A percentile compares a stretch with the other conserved stretches of the same genome.
Conservation (phyloP, 2,113 vertebrate genomes). For the Ceyx margarethae region DNA sequence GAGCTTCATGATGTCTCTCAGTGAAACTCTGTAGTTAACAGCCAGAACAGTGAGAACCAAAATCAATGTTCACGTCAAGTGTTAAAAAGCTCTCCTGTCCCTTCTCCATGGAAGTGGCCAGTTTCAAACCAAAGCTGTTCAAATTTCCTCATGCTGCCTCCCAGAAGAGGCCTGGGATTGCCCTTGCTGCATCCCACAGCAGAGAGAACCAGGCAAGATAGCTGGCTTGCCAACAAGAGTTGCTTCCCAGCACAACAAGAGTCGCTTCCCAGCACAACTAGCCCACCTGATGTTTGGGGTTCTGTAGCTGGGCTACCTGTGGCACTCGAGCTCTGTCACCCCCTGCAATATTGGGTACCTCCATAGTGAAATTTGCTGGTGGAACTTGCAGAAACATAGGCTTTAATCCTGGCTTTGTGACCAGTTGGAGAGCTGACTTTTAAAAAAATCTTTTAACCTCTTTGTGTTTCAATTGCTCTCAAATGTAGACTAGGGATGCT, state of each 20-base stretch:
- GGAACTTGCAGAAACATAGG: background rate
- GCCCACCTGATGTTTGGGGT: accelerated
- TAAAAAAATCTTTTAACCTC: background rate
- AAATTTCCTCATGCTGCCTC: background rate
- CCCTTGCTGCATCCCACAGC: background rate
- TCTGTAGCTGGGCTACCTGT: background rate
- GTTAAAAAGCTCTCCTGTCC: background rate
- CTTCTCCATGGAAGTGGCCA: background rate
- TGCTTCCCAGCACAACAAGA: background rate
- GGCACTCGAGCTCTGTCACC: background rate
- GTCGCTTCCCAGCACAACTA: background rate
- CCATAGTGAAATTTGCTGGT: background rate
- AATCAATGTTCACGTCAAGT: background rate
- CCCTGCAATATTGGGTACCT: background rate
- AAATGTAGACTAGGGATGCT: background rate
- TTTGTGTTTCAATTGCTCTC: background rate
- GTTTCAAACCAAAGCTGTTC: background rate
- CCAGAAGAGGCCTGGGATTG: background rate
- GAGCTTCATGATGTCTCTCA: background rate
- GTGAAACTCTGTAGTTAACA: background rate
- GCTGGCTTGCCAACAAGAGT: too few relatives aligned
- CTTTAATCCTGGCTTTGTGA: background rate
- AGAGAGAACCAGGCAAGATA: background rate
- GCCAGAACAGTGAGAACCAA: background rate
- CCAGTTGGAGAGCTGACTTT: background rate